A percentile compares a stretch with the other conserved stretches of the same genome.
Evolutionary conservation across 2,113 vertebrate species (phyloP).

Genomic region (Alligator mississippiensis): DNA sequence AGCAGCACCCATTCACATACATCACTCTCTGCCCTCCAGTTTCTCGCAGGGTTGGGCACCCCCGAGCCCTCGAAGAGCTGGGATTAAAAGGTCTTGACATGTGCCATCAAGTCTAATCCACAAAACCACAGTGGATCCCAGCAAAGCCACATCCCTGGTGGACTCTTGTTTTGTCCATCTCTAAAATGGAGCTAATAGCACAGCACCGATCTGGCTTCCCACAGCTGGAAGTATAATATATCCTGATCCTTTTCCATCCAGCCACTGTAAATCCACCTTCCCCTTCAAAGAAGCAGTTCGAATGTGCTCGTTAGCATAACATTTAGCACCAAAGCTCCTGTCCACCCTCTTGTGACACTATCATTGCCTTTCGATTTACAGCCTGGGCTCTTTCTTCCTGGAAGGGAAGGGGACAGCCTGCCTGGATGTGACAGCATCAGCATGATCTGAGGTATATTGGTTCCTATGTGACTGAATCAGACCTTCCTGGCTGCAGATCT

Average conservation of each 20-base stretch:
- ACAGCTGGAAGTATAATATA: rapidly evolving
- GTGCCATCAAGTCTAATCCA: not conserved
- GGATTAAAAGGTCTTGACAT: not conserved
- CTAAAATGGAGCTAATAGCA: not conserved
- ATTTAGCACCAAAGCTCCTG: not conserved
- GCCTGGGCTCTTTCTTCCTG: not conserved
- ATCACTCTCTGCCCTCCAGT: not conserved
- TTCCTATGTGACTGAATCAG: not conserved
- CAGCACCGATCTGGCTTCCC: rapidly evolving
- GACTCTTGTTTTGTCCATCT: not conserved
- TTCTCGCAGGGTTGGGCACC: not conserved
- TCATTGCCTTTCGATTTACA: not conserved
- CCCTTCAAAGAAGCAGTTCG: not conserved
- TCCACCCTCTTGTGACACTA: not conserved
- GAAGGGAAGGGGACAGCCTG: not conserved
- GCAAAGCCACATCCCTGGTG: not conserved
- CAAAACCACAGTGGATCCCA: not conserved
- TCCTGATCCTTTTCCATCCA: not conserved
- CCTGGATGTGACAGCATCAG: not conserved
- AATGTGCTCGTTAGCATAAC: rapidly evolving
- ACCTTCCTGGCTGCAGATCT: not conserved
- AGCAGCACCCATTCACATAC: not conserved
- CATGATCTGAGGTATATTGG: not conserved
- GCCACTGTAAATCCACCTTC: not conserved
- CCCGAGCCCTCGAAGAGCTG: not conserved